Base-by-base conservation (phyloP, 2,888 invertebrate genomes). In the Drosophila pseudotalamancana region DNA sequence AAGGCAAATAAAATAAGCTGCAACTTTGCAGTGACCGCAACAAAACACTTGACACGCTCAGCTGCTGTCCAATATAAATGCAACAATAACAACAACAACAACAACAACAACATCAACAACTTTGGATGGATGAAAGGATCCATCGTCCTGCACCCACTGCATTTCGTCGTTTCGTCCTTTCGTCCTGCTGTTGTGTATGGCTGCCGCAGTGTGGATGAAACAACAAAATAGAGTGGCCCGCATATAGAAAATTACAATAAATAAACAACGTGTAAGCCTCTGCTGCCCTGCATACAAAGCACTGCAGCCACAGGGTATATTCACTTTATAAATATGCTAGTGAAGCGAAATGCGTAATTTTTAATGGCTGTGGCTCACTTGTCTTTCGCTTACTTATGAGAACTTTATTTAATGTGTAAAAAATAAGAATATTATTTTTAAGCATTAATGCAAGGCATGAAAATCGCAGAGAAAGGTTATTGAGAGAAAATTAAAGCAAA, bases 1-100 rank as follows among this genome's bases (percentile, higher is more conserved):
- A 11, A 66, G 23, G 3, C 45, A 31, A 68, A 54, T 57, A 64
- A 64, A 71, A 69, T 68, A 73, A 71, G 57, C 68, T 71, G 62
- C 69, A 71, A 61, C 51, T 76, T 77, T 77, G 51, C 55, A 42
- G 63, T 59, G 61, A 73, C 77, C 80, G 68, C 86, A 81, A 77
- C 86, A 81, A 77, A 86, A 56, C 70, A 73, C 86, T 81, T 83
- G 86, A 81, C 86, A 81, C 68, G 83, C 86, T 83, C 86, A 73
- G 77, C 67, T 80, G 72, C 65, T 69, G 69, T 62, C 79, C 70
- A 66, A 84, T 77, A 68, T 71, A 79, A 72, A 64, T 85, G 86
- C 83, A 81, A 56, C n/a, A n/a, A n/a, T n/a, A n/a, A n/a, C n/a
- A n/a, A n/a, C n/a, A n/a, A n/a, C n/a, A n/a, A n/a, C n/a, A n/a